Conservation (phyloP, 1,140 invertebrate genomes). For the Carposina sasakii region DNA sequence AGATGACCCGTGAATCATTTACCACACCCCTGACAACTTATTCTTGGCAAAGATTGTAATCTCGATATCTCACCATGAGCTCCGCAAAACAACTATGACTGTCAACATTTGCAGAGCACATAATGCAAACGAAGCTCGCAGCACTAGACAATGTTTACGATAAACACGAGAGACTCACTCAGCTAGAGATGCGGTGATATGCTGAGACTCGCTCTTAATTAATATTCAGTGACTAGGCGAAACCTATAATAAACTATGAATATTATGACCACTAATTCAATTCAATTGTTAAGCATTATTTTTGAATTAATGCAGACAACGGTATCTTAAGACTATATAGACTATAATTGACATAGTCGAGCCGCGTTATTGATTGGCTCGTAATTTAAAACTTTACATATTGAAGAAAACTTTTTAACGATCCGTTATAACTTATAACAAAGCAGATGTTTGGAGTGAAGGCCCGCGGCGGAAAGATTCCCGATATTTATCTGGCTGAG, state of each 20-base stretch:
- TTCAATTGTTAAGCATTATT: slow-evolving; percentile 33
- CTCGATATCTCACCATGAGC: slow-evolving; percentile 48
- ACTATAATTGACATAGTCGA: no score
- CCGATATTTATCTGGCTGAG: slow-evolving; percentile 22
- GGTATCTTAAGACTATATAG: no score
- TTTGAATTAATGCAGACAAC: no score
- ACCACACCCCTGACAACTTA: slow-evolving; percentile 50
- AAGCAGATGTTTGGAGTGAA: no score
- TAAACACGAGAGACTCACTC: slow-evolving; percentile 29
- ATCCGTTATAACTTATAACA: no score
- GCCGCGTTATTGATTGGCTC: no score
- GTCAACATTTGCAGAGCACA: slow-evolving; percentile 39
- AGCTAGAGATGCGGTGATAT: slow-evolving; percentile 22
- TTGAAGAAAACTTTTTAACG: no score
- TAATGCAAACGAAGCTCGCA: slow-evolving; percentile 32
- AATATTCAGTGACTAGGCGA: slow-evolving; percentile 52
- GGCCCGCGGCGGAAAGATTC: no score
- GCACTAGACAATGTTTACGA: slow-evolving; percentile 44
- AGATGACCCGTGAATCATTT: slow-evolving; percentile 42
- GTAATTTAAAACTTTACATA: no score
- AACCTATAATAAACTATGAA: slow-evolving; percentile 20
- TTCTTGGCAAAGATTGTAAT: slow-evolving; percentile 42
- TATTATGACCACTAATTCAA: slow-evolving; percentile 34
- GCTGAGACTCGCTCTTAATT: slow-evolving; percentile 40
- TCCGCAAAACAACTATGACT: slow-evolving; percentile 46